Evolutionary conservation across 2,888 invertebrate species (phyloP), one percentile per base, ranked within the genome.

Genomic region (Drosophila phalerata): DNA sequence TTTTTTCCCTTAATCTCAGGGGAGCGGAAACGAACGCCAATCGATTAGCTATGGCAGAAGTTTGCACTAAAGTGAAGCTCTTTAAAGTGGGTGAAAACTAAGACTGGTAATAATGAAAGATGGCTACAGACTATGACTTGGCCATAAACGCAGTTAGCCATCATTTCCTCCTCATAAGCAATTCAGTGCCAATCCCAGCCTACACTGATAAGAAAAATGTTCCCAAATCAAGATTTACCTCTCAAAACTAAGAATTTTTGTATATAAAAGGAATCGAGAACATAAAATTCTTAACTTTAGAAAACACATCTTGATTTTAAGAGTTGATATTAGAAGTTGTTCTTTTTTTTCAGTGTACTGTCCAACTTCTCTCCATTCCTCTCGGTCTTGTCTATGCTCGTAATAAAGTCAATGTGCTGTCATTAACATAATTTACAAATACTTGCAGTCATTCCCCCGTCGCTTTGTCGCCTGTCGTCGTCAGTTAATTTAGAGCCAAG

Each of bases 361-460:
- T n/a, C n/a, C n/a, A n/a, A n/a, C n/a, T n/a, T n/a, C n/a, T n/a
- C n/a, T n/a, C n/a, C n/a, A n/a, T n/a, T n/a, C n/a, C n/a, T n/a
- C n/a, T n/a, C n/a, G n/a, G n/a, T n/a, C n/a, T n/a, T n/a, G n/a
- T n/a, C n/a, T n/a, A n/a, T 56, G 74, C 60, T 51, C 72, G 60
- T 81, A 75, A 88, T 79, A 89, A 84, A 88, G 88, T 83, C 83
- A 89, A 89, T 89, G 88, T 69, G 69, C 75, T 74, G 85, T 76
- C 88, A 85, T 87, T 89, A 85, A 75, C 88, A 84, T 84, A 89
- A 89, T 84, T 84, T 76, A 73, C 80, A 85, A 82, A 89, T 88
- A 79, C 85, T 89, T 85, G 62, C 69, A 70, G 73, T 38, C 49
- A 51, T 47, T 34, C 5, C 11, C 38, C 22, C 22, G 22, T 22